phyloP scores from a whole-genome alignment of 2,888 invertebrate species.

The Imbricaverruca yamaguchii region DNA sequence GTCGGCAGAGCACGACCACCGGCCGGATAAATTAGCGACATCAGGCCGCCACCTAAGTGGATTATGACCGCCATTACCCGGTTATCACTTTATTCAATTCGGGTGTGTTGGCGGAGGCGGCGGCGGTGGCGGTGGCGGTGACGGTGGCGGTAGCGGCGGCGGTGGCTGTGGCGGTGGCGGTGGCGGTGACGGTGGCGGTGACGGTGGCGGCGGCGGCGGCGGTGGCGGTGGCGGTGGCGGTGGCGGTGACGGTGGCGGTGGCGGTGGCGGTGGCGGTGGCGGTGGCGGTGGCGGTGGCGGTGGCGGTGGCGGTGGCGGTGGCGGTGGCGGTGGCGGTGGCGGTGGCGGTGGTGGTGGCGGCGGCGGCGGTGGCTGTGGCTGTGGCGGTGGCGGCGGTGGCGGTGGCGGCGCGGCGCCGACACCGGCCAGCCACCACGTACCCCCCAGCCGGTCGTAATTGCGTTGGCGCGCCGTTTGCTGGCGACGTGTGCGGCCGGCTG shows the following conservation, averaged over 20 bases:
- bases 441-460: background rate
- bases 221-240: background rate
- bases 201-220: background rate
- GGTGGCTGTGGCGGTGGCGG: background rate
- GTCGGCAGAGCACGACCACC: background rate
- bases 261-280: background rate
- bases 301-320: background rate
- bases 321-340: background rate
- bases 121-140: background rate
- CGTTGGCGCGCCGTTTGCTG: no score
- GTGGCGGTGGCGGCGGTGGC: background rate
- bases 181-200: background rate
- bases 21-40: background rate
- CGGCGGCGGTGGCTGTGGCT: background rate
- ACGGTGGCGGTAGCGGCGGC: background rate
- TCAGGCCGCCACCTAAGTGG: background rate
- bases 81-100: slow-evolving; percentile 14
- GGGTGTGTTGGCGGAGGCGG: background rate
- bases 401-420: background rate
- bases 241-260: background rate
- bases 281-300: background rate
- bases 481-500: no score
- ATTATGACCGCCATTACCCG: background rate
- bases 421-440: background rate
- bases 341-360: background rate